A percentile compares a stretch with the other conserved stretches of the same genome.
These are phyloP conservation scores for Himalopsyche tibetana DNA, from an alignment of 2,888 invertebrate genomes.

Conservation along the genomic window DNA sequence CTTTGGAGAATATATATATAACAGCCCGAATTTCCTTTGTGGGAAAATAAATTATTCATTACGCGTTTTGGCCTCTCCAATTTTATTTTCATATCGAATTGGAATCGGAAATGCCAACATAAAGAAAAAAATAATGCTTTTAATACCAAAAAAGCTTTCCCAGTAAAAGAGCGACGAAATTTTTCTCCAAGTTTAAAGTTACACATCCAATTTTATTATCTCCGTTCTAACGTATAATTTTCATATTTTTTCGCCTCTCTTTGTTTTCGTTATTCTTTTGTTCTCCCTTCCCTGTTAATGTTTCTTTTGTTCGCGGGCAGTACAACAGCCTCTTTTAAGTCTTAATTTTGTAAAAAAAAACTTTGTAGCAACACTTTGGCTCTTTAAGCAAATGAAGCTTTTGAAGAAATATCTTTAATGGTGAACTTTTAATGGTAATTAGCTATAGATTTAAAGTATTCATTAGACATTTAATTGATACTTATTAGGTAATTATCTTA, in stretches of 20 bases:
- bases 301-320: conserved; percentile 33
- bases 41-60: conserved; percentile 41
- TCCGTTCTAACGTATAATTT: conserved; percentile 49
- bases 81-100: conserved; percentile 44
- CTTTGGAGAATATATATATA: neutral
- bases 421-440: no score
- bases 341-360: no score
- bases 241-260: conserved; percentile 46
- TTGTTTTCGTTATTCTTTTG: conserved; percentile 46
- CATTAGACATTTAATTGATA: no score
- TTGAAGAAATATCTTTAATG: no score
- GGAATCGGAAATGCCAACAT: conserved; percentile 43
- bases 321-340: neutral
- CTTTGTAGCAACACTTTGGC: no score
- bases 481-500: no score
- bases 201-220: conserved; percentile 49
- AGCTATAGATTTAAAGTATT: no score
- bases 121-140: conserved; percentile 25
- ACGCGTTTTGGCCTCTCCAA: conserved; percentile 29
- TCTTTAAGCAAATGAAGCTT: no score
- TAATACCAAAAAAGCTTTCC: neutral
- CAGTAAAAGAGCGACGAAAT: conserved; percentile 33
- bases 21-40: conserved; percentile 24
- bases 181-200: conserved; percentile 39
- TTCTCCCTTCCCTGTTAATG: conserved; percentile 18